Conservation (phyloP, 2,113 vertebrate species). For the Sorex fumeus region DNA sequence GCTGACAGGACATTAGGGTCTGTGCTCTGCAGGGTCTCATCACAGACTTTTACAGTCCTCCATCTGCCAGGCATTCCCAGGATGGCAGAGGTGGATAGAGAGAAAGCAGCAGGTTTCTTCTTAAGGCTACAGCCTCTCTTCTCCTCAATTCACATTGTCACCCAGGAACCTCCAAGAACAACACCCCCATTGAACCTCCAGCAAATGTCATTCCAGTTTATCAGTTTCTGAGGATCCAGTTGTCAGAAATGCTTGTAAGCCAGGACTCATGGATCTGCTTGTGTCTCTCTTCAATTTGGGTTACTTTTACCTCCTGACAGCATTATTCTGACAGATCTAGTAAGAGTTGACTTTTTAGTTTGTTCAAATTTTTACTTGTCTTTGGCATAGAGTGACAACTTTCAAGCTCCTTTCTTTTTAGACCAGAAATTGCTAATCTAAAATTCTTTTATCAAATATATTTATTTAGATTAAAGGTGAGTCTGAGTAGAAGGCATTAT, state of each 20-base stretch:
- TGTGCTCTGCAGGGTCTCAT: too few species aligned
- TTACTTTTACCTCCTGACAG: not conserved
- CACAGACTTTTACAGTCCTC: too few species aligned
- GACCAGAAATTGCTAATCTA: not conserved
- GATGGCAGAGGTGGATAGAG: too few species aligned
- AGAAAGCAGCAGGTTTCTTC: too few species aligned
- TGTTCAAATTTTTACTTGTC: not conserved
- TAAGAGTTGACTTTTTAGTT: not conserved
- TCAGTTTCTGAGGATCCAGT: not conserved
- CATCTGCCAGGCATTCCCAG: too few species aligned
- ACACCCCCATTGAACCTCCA: not conserved
- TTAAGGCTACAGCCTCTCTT: too few species aligned
- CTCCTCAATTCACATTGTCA: too few species aligned
- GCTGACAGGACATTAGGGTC: too few species aligned
- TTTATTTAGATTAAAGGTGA: not conserved
- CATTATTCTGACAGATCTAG: not conserved
- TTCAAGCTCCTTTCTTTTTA: not conserved
- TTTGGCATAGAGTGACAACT: not conserved
- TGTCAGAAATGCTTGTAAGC: not conserved
- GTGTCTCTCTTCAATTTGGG: not conserved
- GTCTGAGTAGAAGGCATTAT: not conserved
- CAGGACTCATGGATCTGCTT: not conserved
- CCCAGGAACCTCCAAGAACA: too few species aligned
- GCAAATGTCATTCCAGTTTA: not conserved
- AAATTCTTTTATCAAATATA: not conserved